phyloP scores from a whole-genome alignment of 2,888 invertebrate genomes.

The Tenthredo notha region DNA sequence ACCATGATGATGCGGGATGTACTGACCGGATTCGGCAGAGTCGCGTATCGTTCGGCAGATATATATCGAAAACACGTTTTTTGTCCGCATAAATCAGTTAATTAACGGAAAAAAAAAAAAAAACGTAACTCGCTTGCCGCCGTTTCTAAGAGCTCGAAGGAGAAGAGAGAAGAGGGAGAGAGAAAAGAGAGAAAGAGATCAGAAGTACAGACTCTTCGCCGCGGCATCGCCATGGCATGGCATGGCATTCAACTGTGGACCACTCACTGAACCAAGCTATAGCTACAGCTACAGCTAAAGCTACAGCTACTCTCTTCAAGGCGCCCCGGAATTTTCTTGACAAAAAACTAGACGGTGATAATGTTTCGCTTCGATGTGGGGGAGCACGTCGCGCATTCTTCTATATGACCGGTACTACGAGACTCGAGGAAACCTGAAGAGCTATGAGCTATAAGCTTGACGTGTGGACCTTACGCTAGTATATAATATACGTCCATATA shows the following conservation, averaged over 20 bases:
- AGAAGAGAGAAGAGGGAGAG: constrained; percentile 1
- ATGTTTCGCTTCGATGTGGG: constrained; percentile 55
- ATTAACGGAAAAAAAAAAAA: constrained; percentile 46
- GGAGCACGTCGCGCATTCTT: constrained; percentile 48
- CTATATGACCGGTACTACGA: constrained; percentile 3
- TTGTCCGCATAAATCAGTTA: constrained; percentile 53
- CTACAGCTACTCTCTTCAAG: constrained; percentile 8
- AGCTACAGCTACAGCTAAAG: background rate
- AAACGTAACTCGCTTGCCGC: constrained; percentile 35
- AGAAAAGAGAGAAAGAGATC: background rate
- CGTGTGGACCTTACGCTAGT: background rate
- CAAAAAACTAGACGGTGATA: constrained; percentile 61
- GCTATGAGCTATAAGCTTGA: background rate
- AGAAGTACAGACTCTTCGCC: background rate
- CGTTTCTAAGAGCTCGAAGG: constrained; percentile 35
- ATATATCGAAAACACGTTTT: constrained; percentile 53
- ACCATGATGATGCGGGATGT: background rate
- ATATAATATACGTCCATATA: background rate
- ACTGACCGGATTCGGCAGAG: constrained; percentile 12
- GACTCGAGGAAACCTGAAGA: constrained; percentile 12
- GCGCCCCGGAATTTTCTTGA: constrained; percentile 56
- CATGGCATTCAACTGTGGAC: constrained; percentile 28
- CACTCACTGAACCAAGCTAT: background rate
- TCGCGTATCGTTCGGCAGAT: background rate
- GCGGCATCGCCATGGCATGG: background rate